Evolutionary conservation across 2,113 vertebrate genomes (phyloP).

Genomic region (Pangasianodon hypophthalmus): DNA sequence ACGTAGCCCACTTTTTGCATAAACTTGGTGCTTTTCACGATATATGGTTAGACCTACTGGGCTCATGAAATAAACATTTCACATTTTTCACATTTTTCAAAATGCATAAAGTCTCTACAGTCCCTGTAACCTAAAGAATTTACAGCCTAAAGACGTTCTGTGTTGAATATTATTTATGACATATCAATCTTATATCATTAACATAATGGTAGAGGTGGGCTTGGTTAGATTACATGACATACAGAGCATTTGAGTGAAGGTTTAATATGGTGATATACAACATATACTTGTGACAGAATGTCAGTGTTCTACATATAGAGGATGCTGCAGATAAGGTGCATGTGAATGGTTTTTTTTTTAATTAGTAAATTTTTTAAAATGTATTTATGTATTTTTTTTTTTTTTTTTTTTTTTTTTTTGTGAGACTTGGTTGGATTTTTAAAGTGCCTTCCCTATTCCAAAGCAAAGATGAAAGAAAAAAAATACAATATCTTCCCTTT

Average conservation of each 20-base stretch:
- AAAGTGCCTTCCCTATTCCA: neutral
- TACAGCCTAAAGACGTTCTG: neutral
- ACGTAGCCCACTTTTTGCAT: neutral
- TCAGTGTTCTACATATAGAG: neutral
- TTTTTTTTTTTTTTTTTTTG: neutral
- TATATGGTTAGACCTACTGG: neutral
- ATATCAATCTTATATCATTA: conserved; percentile 5
- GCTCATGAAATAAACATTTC: neutral
- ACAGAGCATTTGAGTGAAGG: neutral
- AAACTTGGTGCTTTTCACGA: neutral
- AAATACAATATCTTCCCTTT: neutral
- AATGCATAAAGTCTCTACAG: neutral
- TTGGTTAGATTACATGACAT: neutral
- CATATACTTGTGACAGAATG: neutral
- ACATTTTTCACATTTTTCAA: neutral
- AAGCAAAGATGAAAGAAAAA: neutral
- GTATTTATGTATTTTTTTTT: too few species aligned
- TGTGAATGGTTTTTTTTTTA: neutral
- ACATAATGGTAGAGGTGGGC: neutral
- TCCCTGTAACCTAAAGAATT: neutral
- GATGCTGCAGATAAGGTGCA: neutral
- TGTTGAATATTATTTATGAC: conserved; percentile 7
- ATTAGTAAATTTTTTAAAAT: too few species aligned
- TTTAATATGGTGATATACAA: neutral
- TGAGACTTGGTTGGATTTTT: neutral